A percentile compares a stretch with the other conserved stretches of the same genome.
These are phyloP conservation scores for Apogon talboti DNA, from an alignment of 2,797 vertebrate genomes.

Conservation along the genomic window DNA sequence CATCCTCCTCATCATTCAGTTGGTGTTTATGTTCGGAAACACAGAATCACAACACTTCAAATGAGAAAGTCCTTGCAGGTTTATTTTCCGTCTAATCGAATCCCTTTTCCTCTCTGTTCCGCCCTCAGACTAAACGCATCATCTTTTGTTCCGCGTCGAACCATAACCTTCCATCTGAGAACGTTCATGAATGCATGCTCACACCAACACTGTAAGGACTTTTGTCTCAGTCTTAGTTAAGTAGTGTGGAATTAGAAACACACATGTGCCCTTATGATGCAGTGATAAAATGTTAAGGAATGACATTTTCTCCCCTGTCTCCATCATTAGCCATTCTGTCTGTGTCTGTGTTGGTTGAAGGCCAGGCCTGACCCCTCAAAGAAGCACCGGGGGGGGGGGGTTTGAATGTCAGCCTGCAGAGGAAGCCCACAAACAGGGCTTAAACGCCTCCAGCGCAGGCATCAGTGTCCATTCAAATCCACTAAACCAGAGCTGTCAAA, in stretches of 20 bases:
- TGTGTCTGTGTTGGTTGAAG: conserved; percentile 70
- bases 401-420: conserved; percentile 49
- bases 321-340: conserved; percentile 78
- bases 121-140: too few relatives aligned
- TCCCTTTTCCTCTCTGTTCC: too few relatives aligned
- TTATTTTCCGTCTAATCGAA: too few relatives aligned
- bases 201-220: too few relatives aligned
- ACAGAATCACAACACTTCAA: not conserved
- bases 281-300: conserved; percentile 31
- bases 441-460: conserved; percentile 4
- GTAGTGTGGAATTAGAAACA: not conserved
- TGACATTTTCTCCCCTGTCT: conserved; percentile 53
- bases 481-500: too few relatives aligned
- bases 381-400: conserved; percentile 34
- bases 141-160: too few relatives aligned
- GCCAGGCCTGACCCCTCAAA: conserved; percentile 59
- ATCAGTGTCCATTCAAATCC: not conserved
- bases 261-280: not conserved
- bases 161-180: too few relatives aligned
- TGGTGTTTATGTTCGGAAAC: not conserved
- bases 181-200: too few relatives aligned
- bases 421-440: conserved; percentile 2
- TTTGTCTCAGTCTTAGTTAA: not conserved
- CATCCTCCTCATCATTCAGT: not conserved
- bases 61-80: not conserved